A percentile compares a stretch with the other conserved stretches of the same genome.
Evolutionary conservation across 2,888 invertebrate species (phyloP).

Genomic region (Trichogramma dendrolimi): DNA sequence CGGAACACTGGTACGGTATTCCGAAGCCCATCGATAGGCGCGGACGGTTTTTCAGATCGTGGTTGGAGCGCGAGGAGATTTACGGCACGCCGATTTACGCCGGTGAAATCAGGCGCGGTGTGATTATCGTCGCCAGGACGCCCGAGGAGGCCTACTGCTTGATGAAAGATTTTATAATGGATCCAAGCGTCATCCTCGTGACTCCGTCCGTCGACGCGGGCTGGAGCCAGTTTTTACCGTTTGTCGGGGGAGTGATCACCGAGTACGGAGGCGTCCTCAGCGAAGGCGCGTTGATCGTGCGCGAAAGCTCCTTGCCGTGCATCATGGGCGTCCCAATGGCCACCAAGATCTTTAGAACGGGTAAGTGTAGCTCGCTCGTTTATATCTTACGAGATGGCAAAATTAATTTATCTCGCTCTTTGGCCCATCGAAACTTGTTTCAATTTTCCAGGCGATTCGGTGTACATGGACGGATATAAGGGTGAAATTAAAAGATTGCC

Average conservation of each 20-base stretch:
- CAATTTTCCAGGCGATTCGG: constrained; percentile 33
- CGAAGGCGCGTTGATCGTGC: constrained; percentile 78
- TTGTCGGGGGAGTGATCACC: constrained; percentile 73
- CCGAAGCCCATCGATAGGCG: constrained; percentile 45
- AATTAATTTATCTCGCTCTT: no score
- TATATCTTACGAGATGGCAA: no score
- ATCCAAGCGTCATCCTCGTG: constrained; percentile 67
- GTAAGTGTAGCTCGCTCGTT: constrained; percentile 39
- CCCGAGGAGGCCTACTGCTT: constrained; percentile 59
- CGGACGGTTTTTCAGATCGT: not conserved
- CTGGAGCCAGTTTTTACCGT: constrained; percentile 82
- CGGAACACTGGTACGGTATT: constrained; percentile 58
- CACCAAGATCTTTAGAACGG: constrained; percentile 65
- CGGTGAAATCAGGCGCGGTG: constrained; percentile 60
- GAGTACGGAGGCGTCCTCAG: constrained; percentile 80
- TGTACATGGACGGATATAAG: constrained; percentile 32
- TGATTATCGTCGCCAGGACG: constrained; percentile 58
- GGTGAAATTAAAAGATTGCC: constrained; percentile 29
- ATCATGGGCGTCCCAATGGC: constrained; percentile 71
- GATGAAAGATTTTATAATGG: constrained; percentile 20
- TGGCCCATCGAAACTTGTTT: no score
- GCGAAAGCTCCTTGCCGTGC: constrained; percentile 80
- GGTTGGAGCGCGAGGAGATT: no score
- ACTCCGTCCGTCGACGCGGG: constrained; percentile 76
- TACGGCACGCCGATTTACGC: constrained; percentile 68